Evolutionary conservation across 2,113 vertebrate genomes (phyloP), one percentile per base, ranked within the genome.

Genomic region (Egretta garzetta): DNA sequence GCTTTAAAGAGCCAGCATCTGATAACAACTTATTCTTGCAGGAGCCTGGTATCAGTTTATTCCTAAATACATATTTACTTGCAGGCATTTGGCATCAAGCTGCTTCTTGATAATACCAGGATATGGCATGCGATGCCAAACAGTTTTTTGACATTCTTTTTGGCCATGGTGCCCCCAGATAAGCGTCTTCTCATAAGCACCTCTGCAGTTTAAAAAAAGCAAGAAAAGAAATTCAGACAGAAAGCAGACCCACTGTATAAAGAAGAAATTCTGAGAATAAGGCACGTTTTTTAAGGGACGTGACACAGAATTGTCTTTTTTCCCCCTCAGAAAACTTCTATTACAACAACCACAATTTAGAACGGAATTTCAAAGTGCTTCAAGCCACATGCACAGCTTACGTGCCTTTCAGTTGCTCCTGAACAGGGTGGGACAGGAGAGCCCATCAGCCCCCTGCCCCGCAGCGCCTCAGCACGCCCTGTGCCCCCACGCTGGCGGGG

Each of bases 21-120:
- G 94, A 92, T 91, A 94, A 63, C 43, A 79, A 88, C 81, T 59
- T 14, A 84, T 55, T 90, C 59, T 55, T 95, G 66, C 67, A 87
- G 58, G 27, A 89, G 27, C 8, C 62, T 74, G 32, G 11, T 88
- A 56, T 86, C 75, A 64, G 47, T 90, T 97, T 77, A 71, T 86
- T 88, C 52, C 68, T 79, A 95, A 90, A 93, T 59, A 86, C 5
- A 5, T 92, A 75, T 67, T 91, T 88, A 80, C 50, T 74, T 72
- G 55, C 37, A 90, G 45, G 39, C 32, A 26, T 67, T 73, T 80
- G 67, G 63, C 75, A 90, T 76, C 63, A 86, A 50, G n/a, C 26
- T 90, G 41, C 56, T 60, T 62, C 71, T 93, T 76, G 79, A 66
- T 88, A 86, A 88, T 23, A 67, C 63, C n/a, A 80, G 82, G 37